Conservation (phyloP, 2,888 invertebrate species). For the Drosophila antonietae region DNA sequence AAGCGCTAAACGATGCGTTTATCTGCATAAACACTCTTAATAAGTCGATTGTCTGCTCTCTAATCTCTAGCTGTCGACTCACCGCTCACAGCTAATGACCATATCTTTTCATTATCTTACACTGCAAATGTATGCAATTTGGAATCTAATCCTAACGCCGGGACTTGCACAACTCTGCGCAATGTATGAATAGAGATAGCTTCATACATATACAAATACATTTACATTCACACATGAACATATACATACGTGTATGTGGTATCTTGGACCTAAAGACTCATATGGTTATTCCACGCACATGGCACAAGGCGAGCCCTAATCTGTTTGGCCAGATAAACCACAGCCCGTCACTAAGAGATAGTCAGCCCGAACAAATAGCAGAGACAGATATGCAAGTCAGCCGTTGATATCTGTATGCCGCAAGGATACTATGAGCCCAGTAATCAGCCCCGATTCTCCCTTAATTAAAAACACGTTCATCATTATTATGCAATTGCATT, state of each 20-base stretch:
- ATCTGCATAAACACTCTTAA: slow-evolving; percentile 82
- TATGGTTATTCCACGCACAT: slow-evolving; percentile 60
- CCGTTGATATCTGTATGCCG: neutral
- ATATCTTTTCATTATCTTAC: slow-evolving; percentile 60
- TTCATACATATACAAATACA: slow-evolving; percentile 4
- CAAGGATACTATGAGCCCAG: neutral
- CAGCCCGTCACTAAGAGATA: slow-evolving; percentile 20
- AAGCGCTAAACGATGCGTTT: slow-evolving; percentile 82
- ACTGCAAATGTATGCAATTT: slow-evolving; percentile 64
- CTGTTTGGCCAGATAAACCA: slow-evolving; percentile 63
- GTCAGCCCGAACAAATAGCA: slow-evolving; percentile 4
- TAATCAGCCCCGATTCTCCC: slow-evolving; percentile 26
- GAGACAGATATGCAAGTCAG: slow-evolving; percentile 14
- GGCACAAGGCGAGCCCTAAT: slow-evolving; percentile 54
- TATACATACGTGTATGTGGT: neutral
- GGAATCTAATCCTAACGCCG: slow-evolving; percentile 74
- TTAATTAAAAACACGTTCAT: slow-evolving; percentile 64
- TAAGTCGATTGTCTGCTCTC: slow-evolving; percentile 76
- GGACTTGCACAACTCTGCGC: slow-evolving; percentile 64
- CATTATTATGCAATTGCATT: slow-evolving; percentile 71
- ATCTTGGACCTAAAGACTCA: slow-evolving; percentile 12
- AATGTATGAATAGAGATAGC: slow-evolving; percentile 36
- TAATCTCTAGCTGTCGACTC: slow-evolving; percentile 62
- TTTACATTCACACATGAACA: neutral
- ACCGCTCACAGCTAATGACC: slow-evolving; percentile 64